These are phyloP conservation scores for Polyommatus iphigenia DNA, from an alignment of 2,888 invertebrate species.

Conservation along the genomic window DNA sequence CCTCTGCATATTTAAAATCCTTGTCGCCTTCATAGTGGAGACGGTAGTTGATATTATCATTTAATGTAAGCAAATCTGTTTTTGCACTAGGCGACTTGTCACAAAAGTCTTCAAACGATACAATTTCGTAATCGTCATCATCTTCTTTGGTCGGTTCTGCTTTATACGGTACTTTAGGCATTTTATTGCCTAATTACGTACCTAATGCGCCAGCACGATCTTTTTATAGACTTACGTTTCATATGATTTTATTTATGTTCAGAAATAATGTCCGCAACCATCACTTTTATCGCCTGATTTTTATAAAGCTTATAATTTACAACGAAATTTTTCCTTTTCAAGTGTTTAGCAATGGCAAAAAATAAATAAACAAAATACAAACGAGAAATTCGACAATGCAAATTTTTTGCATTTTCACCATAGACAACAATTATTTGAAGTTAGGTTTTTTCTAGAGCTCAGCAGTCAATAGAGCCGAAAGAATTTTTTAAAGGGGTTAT, in stretches of 20 bases:
- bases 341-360: not conserved
- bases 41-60: slow-evolving; percentile 76
- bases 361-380: slow-evolving; percentile 8
- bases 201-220: slow-evolving; percentile 32
- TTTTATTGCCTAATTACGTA: slow-evolving; percentile 45
- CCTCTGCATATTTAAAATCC: slow-evolving; percentile 53
- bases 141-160: slow-evolving; percentile 63
- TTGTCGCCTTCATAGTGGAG: slow-evolving; percentile 71
- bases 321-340: not conserved
- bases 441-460: not conserved
- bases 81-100: slow-evolving; percentile 76
- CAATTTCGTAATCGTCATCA: slow-evolving; percentile 75
- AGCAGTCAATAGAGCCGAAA: not conserved
- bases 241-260: not conserved
- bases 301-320: not conserved
- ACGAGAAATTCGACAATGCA: slow-evolving; percentile 6
- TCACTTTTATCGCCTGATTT: not conserved
- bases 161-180: slow-evolving; percentile 75
- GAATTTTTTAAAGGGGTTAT: not conserved
- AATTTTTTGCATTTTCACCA: not conserved
- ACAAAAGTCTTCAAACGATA: slow-evolving; percentile 82
- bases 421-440: not conserved
- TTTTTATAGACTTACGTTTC: slow-evolving; percentile 24
- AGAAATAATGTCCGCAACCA: not conserved
- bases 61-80: slow-evolving; percentile 78